Evolutionary conservation across 23 tunicate genomes (phyloP).

Genomic region (Ciona savignyi): DNA sequence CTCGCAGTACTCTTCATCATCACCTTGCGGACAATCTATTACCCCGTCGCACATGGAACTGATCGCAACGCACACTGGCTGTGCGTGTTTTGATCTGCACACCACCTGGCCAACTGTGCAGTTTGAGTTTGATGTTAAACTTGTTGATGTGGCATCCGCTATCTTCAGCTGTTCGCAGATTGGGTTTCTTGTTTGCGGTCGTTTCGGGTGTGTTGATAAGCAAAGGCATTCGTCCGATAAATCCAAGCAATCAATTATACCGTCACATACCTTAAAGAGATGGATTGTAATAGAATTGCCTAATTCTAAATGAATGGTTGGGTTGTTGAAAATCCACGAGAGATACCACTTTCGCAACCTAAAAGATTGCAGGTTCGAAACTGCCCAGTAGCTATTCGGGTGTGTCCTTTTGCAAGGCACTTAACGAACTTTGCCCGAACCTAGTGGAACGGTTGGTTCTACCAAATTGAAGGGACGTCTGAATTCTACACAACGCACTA

Average conservation of each 20-base stretch:
- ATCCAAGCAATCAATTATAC: constrained; percentile 71
- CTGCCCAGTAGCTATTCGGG: too few relatives aligned
- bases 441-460: too few relatives aligned
- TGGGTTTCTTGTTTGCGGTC: constrained; percentile 24
- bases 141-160: background rate
- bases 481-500: too few relatives aligned
- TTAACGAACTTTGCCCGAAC: too few relatives aligned
- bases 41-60: constrained; percentile 40
- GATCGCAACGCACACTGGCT: background rate
- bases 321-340: too few relatives aligned
- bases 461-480: too few relatives aligned
- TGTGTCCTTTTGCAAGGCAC: too few relatives aligned
- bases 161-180: constrained; percentile 34
- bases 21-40: constrained; percentile 58
- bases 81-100: background rate
- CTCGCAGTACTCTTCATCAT: constrained; percentile 72
- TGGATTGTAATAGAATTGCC: too few relatives aligned
- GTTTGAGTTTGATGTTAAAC: background rate
- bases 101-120: constrained; percentile 20
- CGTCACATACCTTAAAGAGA: constrained; percentile 71
- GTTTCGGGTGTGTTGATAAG: background rate
- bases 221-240: constrained; percentile 88
- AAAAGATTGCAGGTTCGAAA: too few relatives aligned
- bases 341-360: too few relatives aligned
- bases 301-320: too few relatives aligned